These are phyloP conservation scores for Sparidentex hasta DNA, from an alignment of 2,797 vertebrate genomes.

Conservation along the genomic window DNA sequence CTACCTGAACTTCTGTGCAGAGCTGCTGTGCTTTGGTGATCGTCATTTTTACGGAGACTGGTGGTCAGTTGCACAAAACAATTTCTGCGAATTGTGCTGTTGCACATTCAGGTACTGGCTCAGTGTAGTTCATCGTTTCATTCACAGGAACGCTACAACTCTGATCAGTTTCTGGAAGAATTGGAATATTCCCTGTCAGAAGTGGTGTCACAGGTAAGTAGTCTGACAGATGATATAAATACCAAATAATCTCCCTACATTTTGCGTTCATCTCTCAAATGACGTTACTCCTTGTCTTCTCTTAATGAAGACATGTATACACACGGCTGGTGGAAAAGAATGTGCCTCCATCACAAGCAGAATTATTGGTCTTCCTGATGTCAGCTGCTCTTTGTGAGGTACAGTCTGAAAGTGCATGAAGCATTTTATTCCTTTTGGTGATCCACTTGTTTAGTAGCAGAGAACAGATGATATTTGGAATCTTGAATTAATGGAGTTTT, in stretches of 20 bases:
- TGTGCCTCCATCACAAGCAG: conserved; percentile 46
- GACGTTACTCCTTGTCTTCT: background rate
- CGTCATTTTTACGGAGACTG: conserved; percentile 67
- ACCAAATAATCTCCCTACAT: background rate
- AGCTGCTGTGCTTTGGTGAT: conserved; percentile 75
- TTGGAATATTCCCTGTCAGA: conserved; percentile 68
- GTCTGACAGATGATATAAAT: background rate
- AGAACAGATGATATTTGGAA: background rate
- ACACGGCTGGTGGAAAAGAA: conserved; percentile 37
- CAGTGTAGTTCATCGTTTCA: background rate
- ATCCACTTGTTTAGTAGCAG: background rate
- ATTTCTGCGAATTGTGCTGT: background rate
- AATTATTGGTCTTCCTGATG: conserved; percentile 61
- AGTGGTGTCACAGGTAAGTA: conserved; percentile 63
- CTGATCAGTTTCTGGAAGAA: conserved; percentile 63
- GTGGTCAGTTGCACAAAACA: conserved; percentile 44
- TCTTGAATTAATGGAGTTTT: background rate
- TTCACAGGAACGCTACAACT: conserved; percentile 65
- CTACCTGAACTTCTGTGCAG: conserved; percentile 70
- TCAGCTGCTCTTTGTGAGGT: conserved; percentile 66
- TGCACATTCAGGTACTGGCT: background rate
- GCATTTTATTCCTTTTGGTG: background rate
- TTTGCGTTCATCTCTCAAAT: background rate
- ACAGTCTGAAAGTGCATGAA: background rate
- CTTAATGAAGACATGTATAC: conserved; percentile 57